phyloP scores from a whole-genome alignment of 1,140 invertebrate genomes.

The Diorhabda carinulata region DNA sequence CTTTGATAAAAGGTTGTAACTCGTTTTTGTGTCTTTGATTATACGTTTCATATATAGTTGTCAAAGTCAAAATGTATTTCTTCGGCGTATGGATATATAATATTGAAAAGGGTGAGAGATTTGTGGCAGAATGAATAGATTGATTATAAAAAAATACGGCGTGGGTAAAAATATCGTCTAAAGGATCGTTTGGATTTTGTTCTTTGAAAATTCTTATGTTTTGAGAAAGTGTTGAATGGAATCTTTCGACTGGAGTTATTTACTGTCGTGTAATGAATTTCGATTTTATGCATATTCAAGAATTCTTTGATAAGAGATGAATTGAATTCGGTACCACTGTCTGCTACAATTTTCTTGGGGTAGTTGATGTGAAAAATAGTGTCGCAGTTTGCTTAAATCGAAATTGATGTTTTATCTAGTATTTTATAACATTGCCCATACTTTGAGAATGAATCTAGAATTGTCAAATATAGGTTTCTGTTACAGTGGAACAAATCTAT shows the following conservation, averaged over 20 bases:
- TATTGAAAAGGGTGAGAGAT: constrained; percentile 15
- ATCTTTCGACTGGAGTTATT: constrained; percentile 16
- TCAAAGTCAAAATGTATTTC: constrained; percentile 1
- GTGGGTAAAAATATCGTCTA: no score
- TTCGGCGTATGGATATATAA: constrained; percentile 1
- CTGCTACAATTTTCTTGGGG: constrained; percentile 32
- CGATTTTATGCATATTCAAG: constrained; percentile 27
- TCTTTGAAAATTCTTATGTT: no score
- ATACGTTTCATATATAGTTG: neutral
- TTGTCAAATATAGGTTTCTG: constrained; percentile 29
- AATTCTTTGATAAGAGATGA: constrained; percentile 32
- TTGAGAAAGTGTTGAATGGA: no score
- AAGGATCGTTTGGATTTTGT: no score
- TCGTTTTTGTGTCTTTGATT: constrained; percentile 11
- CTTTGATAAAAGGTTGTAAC: constrained; percentile 8
- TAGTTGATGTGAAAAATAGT: constrained; percentile 31
- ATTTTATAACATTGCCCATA: constrained; percentile 24
- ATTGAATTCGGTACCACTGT: constrained; percentile 33
- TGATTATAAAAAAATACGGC: constrained; percentile 20
- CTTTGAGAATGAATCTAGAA: constrained; percentile 1
- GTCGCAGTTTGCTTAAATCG: constrained; percentile 30
- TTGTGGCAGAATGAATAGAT: constrained; percentile 33
- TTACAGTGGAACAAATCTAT: constrained; percentile 30
- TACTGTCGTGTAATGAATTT: constrained; percentile 27
- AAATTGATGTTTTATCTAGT: constrained; percentile 23